phyloP scores from a whole-genome alignment of 2,888 invertebrate species.

The Sipha maydis region DNA sequence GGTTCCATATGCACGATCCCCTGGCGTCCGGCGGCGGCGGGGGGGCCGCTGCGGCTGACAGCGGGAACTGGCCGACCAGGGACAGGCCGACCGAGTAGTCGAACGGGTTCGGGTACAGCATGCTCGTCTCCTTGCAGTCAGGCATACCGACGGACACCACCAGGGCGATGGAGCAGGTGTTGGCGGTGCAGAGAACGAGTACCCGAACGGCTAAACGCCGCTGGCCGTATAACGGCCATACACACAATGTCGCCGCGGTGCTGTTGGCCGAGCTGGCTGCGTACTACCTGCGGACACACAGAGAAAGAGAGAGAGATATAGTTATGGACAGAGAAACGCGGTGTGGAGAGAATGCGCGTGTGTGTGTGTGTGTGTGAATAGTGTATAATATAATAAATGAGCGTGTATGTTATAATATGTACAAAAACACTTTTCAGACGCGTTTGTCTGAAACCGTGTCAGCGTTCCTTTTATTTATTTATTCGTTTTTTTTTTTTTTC shows the following conservation, averaged over 20 bases:
- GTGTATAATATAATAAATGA: too few species aligned
- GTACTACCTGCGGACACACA: not conserved
- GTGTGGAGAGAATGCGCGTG: too few species aligned
- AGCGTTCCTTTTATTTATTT: too few species aligned
- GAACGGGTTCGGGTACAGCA: slow-evolving; percentile 59
- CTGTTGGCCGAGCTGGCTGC: not conserved
- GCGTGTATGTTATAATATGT: too few species aligned
- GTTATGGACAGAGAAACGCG: too few species aligned
- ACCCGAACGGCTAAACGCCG: slow-evolving; percentile 37
- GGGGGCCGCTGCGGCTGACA: slow-evolving; percentile 52
- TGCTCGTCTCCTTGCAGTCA: slow-evolving; percentile 55
- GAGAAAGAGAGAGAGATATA: not conserved
- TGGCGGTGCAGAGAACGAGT: not conserved
- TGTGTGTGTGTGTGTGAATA: too few species aligned
- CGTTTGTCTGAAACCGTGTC: too few species aligned
- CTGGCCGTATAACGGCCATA: slow-evolving; percentile 49
- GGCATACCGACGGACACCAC: slow-evolving; percentile 25
- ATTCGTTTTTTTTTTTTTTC: too few species aligned
- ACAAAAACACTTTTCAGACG: too few species aligned
- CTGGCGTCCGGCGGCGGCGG: slow-evolving; percentile 53
- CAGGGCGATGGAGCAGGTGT: not conserved
- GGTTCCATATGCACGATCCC: slow-evolving; percentile 60
- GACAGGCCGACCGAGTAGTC: slow-evolving; percentile 56
- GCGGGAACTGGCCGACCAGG: slow-evolving; percentile 50
- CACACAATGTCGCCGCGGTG: slow-evolving; percentile 23